Percentiles rank a stretch among this genome's conserved stretches.
phyloP scores from a whole-genome alignment of 2,113 vertebrate genomes.

The Rhinogobius similis region DNA sequence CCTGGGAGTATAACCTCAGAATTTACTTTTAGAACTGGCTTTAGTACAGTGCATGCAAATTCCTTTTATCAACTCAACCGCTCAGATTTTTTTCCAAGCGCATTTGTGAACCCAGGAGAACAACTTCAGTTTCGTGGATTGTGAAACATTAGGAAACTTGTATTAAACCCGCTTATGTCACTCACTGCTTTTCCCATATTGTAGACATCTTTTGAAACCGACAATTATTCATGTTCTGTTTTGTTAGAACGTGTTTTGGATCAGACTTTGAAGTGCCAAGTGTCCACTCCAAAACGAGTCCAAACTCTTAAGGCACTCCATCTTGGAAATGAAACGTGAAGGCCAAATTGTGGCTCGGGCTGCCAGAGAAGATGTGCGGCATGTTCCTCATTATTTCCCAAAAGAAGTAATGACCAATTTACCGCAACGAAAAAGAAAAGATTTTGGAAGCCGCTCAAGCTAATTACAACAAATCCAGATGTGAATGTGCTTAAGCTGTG shows the following conservation, averaged over 20 bases:
- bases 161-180: background rate
- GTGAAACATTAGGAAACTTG: background rate
- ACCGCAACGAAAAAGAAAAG: constrained; percentile 1
- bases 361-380: constrained; percentile 21
- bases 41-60: background rate
- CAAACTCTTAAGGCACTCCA: background rate
- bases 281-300: constrained; percentile 4
- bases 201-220: background rate
- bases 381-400: constrained; percentile 6
- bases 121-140: background rate
- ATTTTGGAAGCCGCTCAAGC: constrained; percentile 20
- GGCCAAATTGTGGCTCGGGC: constrained; percentile 12
- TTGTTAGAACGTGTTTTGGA: background rate
- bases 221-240: background rate
- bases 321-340: constrained; percentile 13
- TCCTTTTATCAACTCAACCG: constrained; percentile 7
- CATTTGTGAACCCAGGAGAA: background rate
- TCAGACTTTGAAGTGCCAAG: background rate
- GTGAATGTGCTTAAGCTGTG: constrained; percentile 24
- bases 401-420: constrained; percentile 15
- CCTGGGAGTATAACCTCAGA: background rate
- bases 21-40: background rate
- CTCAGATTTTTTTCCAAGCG: background rate
- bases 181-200: background rate
- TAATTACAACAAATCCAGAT: constrained; percentile 11